Base-by-base conservation (phyloP, 2,888 invertebrate species). In the Pilophorus perplexus region DNA sequence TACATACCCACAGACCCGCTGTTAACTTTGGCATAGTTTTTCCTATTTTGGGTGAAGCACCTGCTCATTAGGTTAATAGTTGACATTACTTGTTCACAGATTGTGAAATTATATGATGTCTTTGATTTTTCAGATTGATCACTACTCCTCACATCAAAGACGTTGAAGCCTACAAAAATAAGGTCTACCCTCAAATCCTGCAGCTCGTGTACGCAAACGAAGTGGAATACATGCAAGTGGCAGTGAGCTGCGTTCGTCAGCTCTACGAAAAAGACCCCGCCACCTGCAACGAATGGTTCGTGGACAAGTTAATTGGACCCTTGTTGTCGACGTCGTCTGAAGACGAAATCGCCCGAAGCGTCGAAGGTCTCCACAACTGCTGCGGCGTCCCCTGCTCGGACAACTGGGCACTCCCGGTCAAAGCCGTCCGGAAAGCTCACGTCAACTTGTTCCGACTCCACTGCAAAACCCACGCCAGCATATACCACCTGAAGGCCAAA, bases 41-140 rank as follows among this genome's bases (percentile, higher is more conserved):
- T n/a, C n/a, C n/a, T n/a, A n/a, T n/a, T n/a, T n/a, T n/a, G n/a
- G n/a, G n/a, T n/a, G n/a, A n/a, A n/a, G n/a, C n/a, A n/a, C n/a
- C n/a, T n/a, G n/a, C n/a, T n/a, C n/a, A n/a, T n/a, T n/a, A n/a
- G n/a, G n/a, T n/a, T n/a, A n/a, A n/a, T n/a, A n/a, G n/a, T n/a
- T n/a, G n/a, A n/a, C n/a, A n/a, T n/a, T n/a, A n/a, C n/a, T n/a
- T n/a, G n/a, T n/a, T n/a, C n/a, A n/a, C n/a, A n/a, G n/a, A n/a
- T n/a, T n/a, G n/a, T n/a, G n/a, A n/a, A n/a, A n/a, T n/a, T n/a
- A n/a, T n/a, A n/a, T n/a, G n/a, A n/a, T n/a, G n/a, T n/a, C n/a
- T n/a, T n/a, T n/a, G n/a, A n/a, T 12, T 33, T 33, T 83, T 84
- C 54, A 84, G 82, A 77, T 79, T 90, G 66, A 80, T 88, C 66